Conservation (phyloP, 2,113 vertebrate species). For the Myiagra hebetior region DNA sequence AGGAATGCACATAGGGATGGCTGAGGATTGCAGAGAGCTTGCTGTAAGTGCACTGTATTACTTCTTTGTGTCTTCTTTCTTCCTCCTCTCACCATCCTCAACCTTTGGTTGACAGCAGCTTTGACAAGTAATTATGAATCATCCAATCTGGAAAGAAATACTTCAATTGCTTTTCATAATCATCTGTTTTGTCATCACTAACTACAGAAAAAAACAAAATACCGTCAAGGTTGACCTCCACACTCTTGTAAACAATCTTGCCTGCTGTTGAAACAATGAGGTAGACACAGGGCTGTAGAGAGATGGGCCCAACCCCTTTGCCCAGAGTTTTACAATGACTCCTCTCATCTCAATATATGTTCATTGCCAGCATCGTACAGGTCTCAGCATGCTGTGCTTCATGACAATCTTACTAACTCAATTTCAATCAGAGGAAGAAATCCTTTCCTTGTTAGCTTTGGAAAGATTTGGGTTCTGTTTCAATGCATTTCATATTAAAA, state of each 20-base stretch:
- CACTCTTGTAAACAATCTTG: background rate
- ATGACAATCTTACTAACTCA: background rate
- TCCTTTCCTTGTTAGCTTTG: slow-evolving; percentile 55
- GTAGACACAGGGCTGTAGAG: background rate
- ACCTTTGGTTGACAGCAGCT: background rate
- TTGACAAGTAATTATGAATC: background rate
- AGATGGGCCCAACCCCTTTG: background rate
- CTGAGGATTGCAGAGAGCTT: background rate
- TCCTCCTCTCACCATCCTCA: background rate
- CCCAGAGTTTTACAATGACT: slow-evolving; percentile 6
- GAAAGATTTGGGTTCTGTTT: slow-evolving; percentile 5
- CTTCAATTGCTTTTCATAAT: background rate
- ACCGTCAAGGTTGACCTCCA: background rate
- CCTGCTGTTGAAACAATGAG: background rate
- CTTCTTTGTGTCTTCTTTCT: background rate
- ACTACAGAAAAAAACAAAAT: slow-evolving; percentile 4
- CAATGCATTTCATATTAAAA: background rate
- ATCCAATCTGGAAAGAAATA: slow-evolving; percentile 1
- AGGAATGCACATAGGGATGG: background rate
- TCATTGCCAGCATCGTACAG: background rate
- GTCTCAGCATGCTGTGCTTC: background rate
- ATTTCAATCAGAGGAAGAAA: slow-evolving; percentile 1
- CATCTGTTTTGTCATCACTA: slow-evolving; percentile 6
- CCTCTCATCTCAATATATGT: background rate
- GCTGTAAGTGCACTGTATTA: background rate